These are phyloP conservation scores for Drosophila oshimai DNA, from an alignment of 1,140 invertebrate species.

Conservation along the genomic window DNA sequence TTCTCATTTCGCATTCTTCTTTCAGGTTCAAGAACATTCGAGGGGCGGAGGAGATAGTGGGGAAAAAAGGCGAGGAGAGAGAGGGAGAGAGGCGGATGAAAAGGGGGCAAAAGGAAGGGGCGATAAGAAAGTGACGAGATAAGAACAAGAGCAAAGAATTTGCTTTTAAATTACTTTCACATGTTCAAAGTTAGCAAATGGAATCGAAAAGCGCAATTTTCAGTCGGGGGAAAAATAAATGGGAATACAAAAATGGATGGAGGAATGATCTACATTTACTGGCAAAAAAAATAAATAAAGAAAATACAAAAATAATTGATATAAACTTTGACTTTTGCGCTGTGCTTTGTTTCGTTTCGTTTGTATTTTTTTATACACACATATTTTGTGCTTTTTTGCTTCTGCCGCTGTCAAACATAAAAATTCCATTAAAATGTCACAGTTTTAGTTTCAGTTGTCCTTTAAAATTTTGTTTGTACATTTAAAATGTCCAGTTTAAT, in stretches of 20 bases:
- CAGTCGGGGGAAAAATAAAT: not conserved
- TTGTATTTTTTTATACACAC: not conserved
- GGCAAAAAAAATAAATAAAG: not conserved
- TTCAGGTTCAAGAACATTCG: slow-evolving; percentile 42
- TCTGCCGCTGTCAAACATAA: slow-evolving; percentile 39
- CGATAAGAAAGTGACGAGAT: slow-evolving; percentile 32
- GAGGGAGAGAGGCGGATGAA: not conserved
- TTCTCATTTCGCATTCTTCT: not conserved
- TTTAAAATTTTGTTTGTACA: too few relatives aligned
- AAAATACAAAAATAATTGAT: not conserved
- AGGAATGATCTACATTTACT: slow-evolving; percentile 19
- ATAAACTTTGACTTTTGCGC: slow-evolving; percentile 36
- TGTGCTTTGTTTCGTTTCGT: slow-evolving; percentile 2
- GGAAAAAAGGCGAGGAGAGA: not conserved
- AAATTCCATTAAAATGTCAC: slow-evolving; percentile 75
- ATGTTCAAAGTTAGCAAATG: slow-evolving; percentile 23
- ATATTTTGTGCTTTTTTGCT: slow-evolving; percentile 22
- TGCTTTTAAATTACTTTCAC: slow-evolving; percentile 42
- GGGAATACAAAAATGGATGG: too few relatives aligned
- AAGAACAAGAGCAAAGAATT: slow-evolving; percentile 31
- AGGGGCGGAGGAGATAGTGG: slow-evolving; percentile 2
- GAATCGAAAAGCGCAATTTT: not conserved
- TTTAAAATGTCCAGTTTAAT: too few relatives aligned
- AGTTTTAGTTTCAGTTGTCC: slow-evolving; percentile 3
- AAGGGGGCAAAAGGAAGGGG: not conserved